These are phyloP conservation scores for Gorsachius magnificus DNA, from an alignment of 2,797 vertebrate species.

Conservation along the genomic window DNA sequence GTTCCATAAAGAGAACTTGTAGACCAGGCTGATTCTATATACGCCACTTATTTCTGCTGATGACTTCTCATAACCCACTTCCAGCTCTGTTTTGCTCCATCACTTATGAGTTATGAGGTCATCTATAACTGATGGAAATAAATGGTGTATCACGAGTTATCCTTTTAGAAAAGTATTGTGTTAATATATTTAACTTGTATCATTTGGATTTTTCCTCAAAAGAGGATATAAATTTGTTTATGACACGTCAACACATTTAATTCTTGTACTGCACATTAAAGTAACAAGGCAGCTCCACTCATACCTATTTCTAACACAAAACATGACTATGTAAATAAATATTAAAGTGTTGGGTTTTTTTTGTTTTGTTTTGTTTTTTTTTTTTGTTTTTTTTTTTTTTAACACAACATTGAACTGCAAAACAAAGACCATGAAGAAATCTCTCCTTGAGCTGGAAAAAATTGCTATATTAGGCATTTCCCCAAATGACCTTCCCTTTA, in stretches of 20 bases:
- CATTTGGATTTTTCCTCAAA: neutral
- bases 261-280: neutral
- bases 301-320: neutral
- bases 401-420: neutral
- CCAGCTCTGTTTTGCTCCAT: slow-evolving; percentile 1
- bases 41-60: slow-evolving; percentile 21
- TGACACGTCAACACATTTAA: neutral
- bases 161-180: neutral
- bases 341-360: neutral
- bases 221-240: neutral
- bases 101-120: neutral
- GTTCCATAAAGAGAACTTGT: slow-evolving; percentile 5
- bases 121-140: slow-evolving; percentile 29
- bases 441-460: neutral
- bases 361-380: too few relatives aligned
- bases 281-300: neutral
- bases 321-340: neutral
- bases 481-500: neutral
- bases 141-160: neutral
- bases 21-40: neutral
- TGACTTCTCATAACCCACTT: slow-evolving; percentile 17
- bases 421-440: neutral
- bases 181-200: neutral
- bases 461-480: neutral
- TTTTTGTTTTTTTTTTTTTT: too few relatives aligned